Percentiles rank a stretch among this genome's conserved stretches.
Evolutionary conservation across 2,888 invertebrate genomes (phyloP).

Genomic region (Eremobia ochroleuca): DNA sequence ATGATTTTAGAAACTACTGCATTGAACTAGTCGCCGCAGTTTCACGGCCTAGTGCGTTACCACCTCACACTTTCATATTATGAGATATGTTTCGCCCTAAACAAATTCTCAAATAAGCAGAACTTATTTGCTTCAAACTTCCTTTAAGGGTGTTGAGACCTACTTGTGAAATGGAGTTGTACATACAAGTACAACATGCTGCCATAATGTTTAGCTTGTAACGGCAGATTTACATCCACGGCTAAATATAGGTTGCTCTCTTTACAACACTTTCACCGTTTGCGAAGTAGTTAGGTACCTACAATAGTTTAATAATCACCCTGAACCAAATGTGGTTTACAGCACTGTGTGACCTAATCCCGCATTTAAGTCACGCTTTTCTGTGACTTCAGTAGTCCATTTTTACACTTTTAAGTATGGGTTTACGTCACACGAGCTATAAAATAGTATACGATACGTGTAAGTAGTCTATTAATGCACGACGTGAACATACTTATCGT

Average conservation of each 20-base stretch:
- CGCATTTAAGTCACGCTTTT: too few relatives aligned
- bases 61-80: constrained; percentile 32
- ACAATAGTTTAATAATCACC: background rate
- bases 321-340: background rate
- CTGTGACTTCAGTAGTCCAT: too few relatives aligned
- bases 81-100: constrained; percentile 41
- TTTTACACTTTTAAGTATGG: too few relatives aligned
- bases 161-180: constrained; percentile 35
- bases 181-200: constrained; percentile 15
- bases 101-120: constrained; percentile 39
- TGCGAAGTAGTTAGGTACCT: background rate
- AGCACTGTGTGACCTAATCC: too few relatives aligned
- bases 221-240: constrained; percentile 8
- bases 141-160: constrained; percentile 15
- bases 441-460: too few relatives aligned
- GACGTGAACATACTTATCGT: too few relatives aligned
- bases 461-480: too few relatives aligned
- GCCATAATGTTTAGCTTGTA: constrained; percentile 24
- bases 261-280: constrained; percentile 10
- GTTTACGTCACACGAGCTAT: too few relatives aligned
- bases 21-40: background rate
- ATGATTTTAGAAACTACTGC: too few relatives aligned
- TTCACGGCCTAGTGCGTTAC: constrained; percentile 4
- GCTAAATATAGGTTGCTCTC: background rate
- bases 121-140: constrained; percentile 41